These are phyloP conservation scores for Cettia cetti DNA, from an alignment of 2,113 vertebrate genomes.

Conservation along the genomic window DNA sequence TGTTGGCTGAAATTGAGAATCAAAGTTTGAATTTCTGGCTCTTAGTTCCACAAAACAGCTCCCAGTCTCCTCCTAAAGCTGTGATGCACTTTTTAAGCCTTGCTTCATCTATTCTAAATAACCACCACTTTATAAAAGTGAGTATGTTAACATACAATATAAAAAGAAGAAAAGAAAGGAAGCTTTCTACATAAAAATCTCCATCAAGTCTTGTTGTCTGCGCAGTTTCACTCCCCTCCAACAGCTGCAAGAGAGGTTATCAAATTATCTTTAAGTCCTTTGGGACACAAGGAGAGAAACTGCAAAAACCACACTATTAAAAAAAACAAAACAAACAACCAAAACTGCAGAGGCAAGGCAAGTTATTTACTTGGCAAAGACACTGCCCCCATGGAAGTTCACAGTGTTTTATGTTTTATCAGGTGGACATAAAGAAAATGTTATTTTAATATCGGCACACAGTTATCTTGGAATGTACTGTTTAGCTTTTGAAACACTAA, in stretches of 20 bases:
- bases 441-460: neutral
- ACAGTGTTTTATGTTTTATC: neutral
- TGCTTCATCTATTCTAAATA: neutral
- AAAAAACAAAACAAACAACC: neutral
- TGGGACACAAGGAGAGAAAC: neutral
- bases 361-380: neutral
- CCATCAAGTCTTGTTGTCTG: neutral
- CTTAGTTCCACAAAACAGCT: neutral
- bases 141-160: neutral
- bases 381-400: neutral
- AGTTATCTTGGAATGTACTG: neutral
- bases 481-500: neutral
- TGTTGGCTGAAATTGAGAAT: neutral
- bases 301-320: neutral
- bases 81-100: neutral
- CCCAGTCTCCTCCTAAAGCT: neutral
- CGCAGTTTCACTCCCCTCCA: neutral
- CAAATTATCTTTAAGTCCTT: neutral
- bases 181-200: neutral
- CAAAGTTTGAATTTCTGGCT: neutral
- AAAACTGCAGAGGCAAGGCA: neutral
- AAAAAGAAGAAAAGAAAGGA: neutral
- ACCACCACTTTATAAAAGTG: neutral
- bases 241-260: neutral
- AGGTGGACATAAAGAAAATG: neutral